These are phyloP conservation scores for Pollenia amentaria DNA, from an alignment of 2,888 invertebrate species.

Conservation along the genomic window DNA sequence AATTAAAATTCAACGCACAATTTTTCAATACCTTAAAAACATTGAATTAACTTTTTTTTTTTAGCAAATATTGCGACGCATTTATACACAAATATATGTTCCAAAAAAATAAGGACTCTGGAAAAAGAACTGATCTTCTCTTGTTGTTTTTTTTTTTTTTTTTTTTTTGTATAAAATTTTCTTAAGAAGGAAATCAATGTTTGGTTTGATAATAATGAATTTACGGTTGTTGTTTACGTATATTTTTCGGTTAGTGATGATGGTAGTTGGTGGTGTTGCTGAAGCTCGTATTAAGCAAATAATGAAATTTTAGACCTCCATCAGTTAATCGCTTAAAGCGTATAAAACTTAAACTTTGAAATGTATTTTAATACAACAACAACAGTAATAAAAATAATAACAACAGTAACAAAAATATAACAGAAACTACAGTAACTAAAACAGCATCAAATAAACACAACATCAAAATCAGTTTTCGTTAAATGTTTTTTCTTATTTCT, in stretches of 20 bases:
- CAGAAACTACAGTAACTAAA: conserved; percentile 46
- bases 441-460: conserved; percentile 77
- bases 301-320: conserved; percentile 80
- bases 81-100: background rate
- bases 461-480: conserved; percentile 77
- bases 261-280: conserved; percentile 61
- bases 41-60: conserved; percentile 43
- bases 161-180: conserved; percentile 18
- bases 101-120: conserved; percentile 29
- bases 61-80: conserved; percentile 31
- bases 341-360: conserved; percentile 68
- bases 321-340: conserved; percentile 78
- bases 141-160: conserved; percentile 33
- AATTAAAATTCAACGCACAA: conserved; percentile 78
- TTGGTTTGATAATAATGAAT: conserved; percentile 72
- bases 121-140: conserved; percentile 38
- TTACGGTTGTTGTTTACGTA: conserved; percentile 63
- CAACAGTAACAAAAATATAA: conserved; percentile 1
- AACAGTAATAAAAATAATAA: conserved; percentile 2
- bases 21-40: conserved; percentile 76
- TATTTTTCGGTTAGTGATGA: conserved; percentile 51
- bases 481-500: conserved; percentile 43
- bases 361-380: conserved; percentile 60
- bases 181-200: conserved; percentile 66
- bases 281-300: conserved; percentile 76